A percentile compares a stretch with the other conserved stretches of the same genome.
These are phyloP conservation scores for Leucophenga maculata DNA, from an alignment of 2,888 invertebrate genomes.

Conservation along the genomic window DNA sequence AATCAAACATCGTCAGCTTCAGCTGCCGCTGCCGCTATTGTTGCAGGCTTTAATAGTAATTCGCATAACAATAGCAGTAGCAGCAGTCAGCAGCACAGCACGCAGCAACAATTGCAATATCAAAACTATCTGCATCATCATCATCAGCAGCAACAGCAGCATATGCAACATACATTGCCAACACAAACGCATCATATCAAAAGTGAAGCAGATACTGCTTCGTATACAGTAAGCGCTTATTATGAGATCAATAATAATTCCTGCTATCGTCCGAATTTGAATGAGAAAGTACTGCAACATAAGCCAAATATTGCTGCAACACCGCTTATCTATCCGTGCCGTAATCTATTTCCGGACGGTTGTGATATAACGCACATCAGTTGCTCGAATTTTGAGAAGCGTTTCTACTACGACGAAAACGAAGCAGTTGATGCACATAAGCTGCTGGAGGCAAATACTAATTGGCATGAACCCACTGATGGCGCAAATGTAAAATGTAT, in stretches of 20 bases:
- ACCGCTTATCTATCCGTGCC: conserved; percentile 64
- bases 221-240: conserved; percentile 40
- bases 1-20: conserved; percentile 23
- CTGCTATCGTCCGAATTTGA: conserved; percentile 55
- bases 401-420: conserved; percentile 4
- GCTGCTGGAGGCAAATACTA: background rate
- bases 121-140: conserved; percentile 27
- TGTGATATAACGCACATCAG: conserved; percentile 62
- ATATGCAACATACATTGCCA: conserved; percentile 25
- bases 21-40: conserved; percentile 34
- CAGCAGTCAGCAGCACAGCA: conserved; percentile 36
- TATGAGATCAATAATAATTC: conserved; percentile 66
- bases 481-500: background rate
- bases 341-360: conserved; percentile 66
- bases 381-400: conserved; percentile 41
- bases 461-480: conserved; percentile 10
- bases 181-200: conserved; percentile 47
- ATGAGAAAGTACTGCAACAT: conserved; percentile 28
- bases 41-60: conserved; percentile 36
- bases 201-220: conserved; percentile 47
- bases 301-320: conserved; percentile 26
- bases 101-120: conserved; percentile 11
- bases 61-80: conserved; percentile 33
- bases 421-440: background rate
- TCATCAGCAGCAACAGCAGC: conserved; percentile 22